phyloP scores from a whole-genome alignment of 1,140 invertebrate species.

The Cherax destructor region DNA sequence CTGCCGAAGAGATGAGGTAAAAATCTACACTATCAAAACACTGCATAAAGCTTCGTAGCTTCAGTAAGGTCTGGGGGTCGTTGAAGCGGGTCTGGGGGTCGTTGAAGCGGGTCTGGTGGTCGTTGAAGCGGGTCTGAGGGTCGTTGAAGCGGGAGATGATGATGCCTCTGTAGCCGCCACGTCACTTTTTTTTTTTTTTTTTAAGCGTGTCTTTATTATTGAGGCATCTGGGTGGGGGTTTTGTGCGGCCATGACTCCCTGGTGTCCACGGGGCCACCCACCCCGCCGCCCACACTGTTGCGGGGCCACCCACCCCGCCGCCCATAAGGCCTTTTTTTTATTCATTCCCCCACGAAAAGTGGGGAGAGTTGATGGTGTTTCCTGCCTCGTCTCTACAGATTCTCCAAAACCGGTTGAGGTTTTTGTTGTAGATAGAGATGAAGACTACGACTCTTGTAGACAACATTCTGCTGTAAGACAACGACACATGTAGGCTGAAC shows the following conservation, averaged over 20 bases:
- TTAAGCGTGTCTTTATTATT: conserved; percentile 45
- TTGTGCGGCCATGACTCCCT: conserved; percentile 30
- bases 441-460: too few relatives aligned
- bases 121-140: too few relatives aligned
- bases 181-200: conserved; percentile 6
- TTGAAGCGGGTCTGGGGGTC: too few relatives aligned
- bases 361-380: not conserved
- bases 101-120: too few relatives aligned
- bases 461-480: too few relatives aligned
- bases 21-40: not conserved
- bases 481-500: too few relatives aligned
- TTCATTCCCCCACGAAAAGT: conserved; percentile 16
- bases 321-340: not conserved
- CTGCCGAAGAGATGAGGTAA: not conserved
- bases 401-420: too few relatives aligned
- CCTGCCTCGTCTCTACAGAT: too few relatives aligned
- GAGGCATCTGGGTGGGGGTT: conserved; percentile 36
- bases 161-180: not conserved
- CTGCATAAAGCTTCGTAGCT: not conserved
- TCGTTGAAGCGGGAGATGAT: not conserved
- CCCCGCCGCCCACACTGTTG: not conserved
- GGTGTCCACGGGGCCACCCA: conserved; percentile 29
- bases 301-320: not conserved
- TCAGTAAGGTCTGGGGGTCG: too few relatives aligned
- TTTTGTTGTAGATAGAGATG: too few relatives aligned